A percentile compares a stretch with the other conserved stretches of the same genome.
phyloP scores from a whole-genome alignment of 2,113 vertebrate genomes.

The Felis catus region DNA sequence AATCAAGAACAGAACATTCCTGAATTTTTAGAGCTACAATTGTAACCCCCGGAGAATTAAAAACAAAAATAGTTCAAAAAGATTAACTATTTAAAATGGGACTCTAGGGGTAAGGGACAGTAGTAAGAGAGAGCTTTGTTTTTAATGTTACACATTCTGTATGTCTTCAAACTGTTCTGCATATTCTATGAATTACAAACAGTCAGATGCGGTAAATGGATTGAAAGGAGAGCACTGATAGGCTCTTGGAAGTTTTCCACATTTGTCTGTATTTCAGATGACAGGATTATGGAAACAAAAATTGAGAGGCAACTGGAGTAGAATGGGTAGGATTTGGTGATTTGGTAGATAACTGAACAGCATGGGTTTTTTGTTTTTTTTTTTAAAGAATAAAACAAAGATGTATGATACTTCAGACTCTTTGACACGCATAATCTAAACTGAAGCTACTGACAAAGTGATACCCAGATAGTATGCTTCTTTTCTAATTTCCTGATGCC shows the following conservation, averaged over 20 bases:
- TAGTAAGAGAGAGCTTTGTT: neutral
- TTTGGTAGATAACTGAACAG: neutral
- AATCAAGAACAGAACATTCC: neutral
- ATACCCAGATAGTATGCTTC: neutral
- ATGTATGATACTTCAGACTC: neutral
- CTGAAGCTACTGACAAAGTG: conserved; percentile 16
- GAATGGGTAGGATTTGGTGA: neutral
- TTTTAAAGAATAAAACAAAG: neutral
- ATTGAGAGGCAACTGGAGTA: neutral
- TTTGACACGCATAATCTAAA: neutral
- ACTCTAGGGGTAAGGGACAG: neutral
- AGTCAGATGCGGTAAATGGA: neutral
- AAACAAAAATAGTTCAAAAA: neutral
- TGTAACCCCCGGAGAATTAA: neutral
- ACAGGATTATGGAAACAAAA: neutral
- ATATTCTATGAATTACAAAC: neutral
- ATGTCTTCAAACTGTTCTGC: neutral
- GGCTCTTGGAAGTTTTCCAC: neutral
- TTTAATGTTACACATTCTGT: neutral
- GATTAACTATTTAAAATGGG: neutral
- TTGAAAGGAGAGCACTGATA: neutral
- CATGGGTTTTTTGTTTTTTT: neutral
- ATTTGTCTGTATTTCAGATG: neutral
- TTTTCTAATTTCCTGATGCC: neutral
- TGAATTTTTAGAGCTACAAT: neutral